phyloP scores from a whole-genome alignment of 2,797 vertebrate species.

The Ispidina picta region DNA sequence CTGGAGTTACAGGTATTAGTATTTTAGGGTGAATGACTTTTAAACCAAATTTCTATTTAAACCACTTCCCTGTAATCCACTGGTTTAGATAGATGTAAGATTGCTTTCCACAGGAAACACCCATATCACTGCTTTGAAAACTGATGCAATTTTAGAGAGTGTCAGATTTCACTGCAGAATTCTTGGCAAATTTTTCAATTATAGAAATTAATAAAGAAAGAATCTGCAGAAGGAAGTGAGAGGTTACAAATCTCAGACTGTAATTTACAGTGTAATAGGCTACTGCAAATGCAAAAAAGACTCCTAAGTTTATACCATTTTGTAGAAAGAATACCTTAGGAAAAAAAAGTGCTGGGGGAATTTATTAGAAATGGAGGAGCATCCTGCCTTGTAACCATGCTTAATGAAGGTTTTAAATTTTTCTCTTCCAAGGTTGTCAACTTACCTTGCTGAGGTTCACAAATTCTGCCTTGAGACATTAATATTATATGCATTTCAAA shows the following conservation, averaged over 20 bases:
- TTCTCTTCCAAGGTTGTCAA: conserved; percentile 8
- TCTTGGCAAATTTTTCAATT: neutral
- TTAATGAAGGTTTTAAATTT: conserved; percentile 27
- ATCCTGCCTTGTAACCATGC: conserved; percentile 62
- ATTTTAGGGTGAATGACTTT: neutral
- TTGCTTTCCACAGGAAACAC: neutral
- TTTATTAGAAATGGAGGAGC: conserved; percentile 50
- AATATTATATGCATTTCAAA: neutral
- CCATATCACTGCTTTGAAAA: neutral
- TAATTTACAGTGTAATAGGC: neutral
- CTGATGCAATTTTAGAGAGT: neutral
- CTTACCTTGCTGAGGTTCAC: conserved; percentile 8
- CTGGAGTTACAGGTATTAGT: neutral
- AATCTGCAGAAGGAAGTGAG: neutral
- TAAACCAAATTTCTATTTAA: neutral
- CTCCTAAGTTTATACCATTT: neutral
- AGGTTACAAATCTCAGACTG: neutral
- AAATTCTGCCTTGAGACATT: conserved; percentile 25
- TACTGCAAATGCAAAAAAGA: neutral
- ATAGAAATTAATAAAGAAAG: neutral
- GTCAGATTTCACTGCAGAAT: neutral
- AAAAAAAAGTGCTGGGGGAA: conserved; percentile 46
- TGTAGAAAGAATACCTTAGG: conserved; percentile 9
- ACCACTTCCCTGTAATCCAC: neutral
- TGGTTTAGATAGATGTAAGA: neutral